phyloP scores from a whole-genome alignment of 2,888 invertebrate species.

The Sympetrum striolatum region DNA sequence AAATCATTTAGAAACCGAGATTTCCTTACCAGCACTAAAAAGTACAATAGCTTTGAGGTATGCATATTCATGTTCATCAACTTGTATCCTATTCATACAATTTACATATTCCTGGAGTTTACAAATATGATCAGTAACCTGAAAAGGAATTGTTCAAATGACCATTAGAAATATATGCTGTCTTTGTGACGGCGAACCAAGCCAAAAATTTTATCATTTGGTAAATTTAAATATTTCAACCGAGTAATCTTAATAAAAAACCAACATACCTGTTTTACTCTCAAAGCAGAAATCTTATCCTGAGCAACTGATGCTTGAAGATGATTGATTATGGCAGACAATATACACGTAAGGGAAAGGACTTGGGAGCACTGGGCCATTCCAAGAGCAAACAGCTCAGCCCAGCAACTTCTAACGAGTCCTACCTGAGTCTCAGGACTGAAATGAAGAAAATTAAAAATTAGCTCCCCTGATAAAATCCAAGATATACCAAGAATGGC shows the following conservation, averaged over 20 bases:
- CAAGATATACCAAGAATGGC: too few relatives aligned
- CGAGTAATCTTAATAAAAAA: constrained; percentile 45
- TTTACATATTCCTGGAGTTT: constrained; percentile 84
- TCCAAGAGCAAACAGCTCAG: constrained; percentile 89
- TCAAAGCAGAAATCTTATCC: constrained; percentile 78
- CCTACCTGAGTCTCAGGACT: constrained; percentile 84
- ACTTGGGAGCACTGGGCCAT: constrained; percentile 84
- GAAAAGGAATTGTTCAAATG: constrained; percentile 52
- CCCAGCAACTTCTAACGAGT: constrained; percentile 88
- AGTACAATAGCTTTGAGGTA: constrained; percentile 84
- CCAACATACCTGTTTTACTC: constrained; percentile 64
- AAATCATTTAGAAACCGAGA: not conserved
- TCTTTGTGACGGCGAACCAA: too few relatives aligned
- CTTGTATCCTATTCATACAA: constrained; percentile 74
- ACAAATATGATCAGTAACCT: constrained; percentile 80
- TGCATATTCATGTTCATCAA: constrained; percentile 86
- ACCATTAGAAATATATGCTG: too few relatives aligned
- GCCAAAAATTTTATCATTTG: too few relatives aligned
- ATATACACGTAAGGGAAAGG: constrained; percentile 78
- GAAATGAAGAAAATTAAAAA: constrained; percentile 52
- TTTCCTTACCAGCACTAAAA: constrained; percentile 75
- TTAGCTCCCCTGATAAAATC: not conserved
- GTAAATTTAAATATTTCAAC: not conserved
- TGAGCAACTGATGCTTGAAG: constrained; percentile 76
- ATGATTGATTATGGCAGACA: constrained; percentile 83